Conservation (phyloP, 2,888 invertebrate genomes). For the Cephus spinipes region DNA sequence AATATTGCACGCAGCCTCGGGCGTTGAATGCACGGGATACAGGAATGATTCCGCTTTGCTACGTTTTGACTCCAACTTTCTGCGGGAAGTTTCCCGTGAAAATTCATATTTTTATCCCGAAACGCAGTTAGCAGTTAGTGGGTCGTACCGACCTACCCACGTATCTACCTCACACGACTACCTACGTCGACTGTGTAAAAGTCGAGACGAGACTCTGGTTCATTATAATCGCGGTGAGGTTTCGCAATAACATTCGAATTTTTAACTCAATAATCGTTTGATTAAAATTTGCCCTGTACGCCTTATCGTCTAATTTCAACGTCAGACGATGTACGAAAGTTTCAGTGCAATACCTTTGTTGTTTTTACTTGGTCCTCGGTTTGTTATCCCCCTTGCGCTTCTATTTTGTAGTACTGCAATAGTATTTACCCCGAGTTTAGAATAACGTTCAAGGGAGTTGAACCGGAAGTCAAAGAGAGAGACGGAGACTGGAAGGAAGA, state of each 20-base stretch:
- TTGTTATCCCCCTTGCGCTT: background rate
- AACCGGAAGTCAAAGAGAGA: background rate
- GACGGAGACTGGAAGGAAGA: background rate
- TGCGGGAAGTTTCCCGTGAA: background rate
- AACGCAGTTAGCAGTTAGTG: background rate
- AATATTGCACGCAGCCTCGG: background rate
- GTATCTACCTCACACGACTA: background rate
- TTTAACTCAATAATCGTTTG: constrained; percentile 56
- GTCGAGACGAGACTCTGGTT: constrained; percentile 21
- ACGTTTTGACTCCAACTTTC: background rate
- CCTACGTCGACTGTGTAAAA: constrained; percentile 17
- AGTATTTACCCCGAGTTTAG: too few species aligned
- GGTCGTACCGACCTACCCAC: background rate
- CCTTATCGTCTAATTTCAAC: constrained; percentile 46
- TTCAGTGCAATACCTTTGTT: constrained; percentile 40
- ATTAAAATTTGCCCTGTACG: constrained; percentile 48
- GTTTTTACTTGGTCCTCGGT: constrained; percentile 8
- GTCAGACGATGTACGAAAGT: constrained; percentile 50
- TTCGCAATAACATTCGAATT: constrained; percentile 52
- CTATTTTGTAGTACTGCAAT: too few species aligned
- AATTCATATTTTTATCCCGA: background rate
- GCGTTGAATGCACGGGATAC: background rate
- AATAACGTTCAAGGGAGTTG: too few species aligned
- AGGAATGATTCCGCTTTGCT: background rate
- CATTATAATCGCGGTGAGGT: constrained; percentile 7